Evolutionary conservation across 1,140 invertebrate genomes (phyloP).

Genomic region (Eupristina koningsbergeri): DNA sequence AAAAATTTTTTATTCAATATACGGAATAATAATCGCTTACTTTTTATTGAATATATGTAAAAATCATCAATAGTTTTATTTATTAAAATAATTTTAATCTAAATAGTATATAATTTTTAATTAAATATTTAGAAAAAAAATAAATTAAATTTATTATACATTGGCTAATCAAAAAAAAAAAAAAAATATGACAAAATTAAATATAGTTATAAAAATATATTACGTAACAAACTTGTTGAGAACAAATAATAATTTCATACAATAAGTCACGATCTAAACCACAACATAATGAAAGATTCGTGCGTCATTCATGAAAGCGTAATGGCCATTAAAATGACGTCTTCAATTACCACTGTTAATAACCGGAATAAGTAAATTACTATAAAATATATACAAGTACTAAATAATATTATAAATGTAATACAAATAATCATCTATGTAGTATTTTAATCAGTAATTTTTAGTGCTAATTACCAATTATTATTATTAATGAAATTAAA

Average conservation of each 20-base stretch:
- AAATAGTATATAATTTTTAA: no score
- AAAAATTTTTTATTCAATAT: no score
- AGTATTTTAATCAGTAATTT: no score
- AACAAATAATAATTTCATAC: constrained; percentile 20
- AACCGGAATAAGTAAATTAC: constrained; percentile 42
- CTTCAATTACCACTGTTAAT: constrained; percentile 34
- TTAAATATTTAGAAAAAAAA: not conserved
- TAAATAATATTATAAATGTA: no score
- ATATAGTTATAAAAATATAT: constrained; percentile 2
- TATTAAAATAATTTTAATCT: no score
- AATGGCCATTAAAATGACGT: constrained; percentile 35
- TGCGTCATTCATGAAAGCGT: constrained; percentile 38
- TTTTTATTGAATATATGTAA: no score
- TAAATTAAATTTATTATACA: not conserved
- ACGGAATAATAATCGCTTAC: no score
- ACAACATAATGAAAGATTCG: constrained; percentile 38
- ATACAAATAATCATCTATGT: no score
- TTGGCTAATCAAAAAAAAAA: not conserved
- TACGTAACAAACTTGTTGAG: constrained; percentile 4
- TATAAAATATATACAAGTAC: not conserved
- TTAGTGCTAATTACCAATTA: no score
- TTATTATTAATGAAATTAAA: no score
- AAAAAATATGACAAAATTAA: not conserved
- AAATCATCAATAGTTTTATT: no score
- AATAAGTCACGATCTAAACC: constrained; percentile 22